These are phyloP conservation scores for Chaetodon trifascialis DNA, from an alignment of 2,113 vertebrate genomes.

Conservation along the genomic window DNA sequence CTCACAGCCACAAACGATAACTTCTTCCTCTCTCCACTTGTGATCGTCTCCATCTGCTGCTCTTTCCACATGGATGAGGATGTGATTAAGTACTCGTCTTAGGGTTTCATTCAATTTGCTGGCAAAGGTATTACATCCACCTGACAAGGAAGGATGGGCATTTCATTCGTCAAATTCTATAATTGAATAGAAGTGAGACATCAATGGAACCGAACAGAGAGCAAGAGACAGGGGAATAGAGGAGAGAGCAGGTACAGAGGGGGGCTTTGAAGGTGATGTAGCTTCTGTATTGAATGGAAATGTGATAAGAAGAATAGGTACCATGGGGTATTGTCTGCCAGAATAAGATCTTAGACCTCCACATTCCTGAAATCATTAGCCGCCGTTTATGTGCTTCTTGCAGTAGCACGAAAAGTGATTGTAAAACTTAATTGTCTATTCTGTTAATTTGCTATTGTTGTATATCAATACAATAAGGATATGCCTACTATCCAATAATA, in stretches of 20 bases:
- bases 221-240: slow-evolving; percentile 65
- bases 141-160: slow-evolving; percentile 55
- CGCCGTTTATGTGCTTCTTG: background rate
- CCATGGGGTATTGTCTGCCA: slow-evolving; percentile 54
- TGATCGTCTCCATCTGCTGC: slow-evolving; percentile 33
- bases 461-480: background rate
- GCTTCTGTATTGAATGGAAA: slow-evolving; percentile 50
- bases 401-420: background rate
- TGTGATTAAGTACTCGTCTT: slow-evolving; percentile 59
- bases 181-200: slow-evolving; percentile 55
- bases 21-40: slow-evolving; percentile 13
- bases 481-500: background rate
- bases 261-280: slow-evolving; percentile 51
- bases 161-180: slow-evolving; percentile 55
- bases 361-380: slow-evolving; percentile 26
- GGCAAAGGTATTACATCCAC: slow-evolving; percentile 60
- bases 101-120: slow-evolving; percentile 55
- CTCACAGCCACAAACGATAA: background rate
- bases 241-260: slow-evolving; percentile 52
- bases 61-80: slow-evolving; percentile 48
- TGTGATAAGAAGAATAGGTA: slow-evolving; percentile 62
- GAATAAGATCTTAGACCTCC: slow-evolving; percentile 32
- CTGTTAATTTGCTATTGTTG: background rate
- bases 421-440: background rate
- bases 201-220: slow-evolving; percentile 59